Evolutionary conservation across 37 sponge, comb jelly and placozoan species (phyloP), one percentile per base, ranked within the genome.

Genomic region (Theonella swinhoei): DNA sequence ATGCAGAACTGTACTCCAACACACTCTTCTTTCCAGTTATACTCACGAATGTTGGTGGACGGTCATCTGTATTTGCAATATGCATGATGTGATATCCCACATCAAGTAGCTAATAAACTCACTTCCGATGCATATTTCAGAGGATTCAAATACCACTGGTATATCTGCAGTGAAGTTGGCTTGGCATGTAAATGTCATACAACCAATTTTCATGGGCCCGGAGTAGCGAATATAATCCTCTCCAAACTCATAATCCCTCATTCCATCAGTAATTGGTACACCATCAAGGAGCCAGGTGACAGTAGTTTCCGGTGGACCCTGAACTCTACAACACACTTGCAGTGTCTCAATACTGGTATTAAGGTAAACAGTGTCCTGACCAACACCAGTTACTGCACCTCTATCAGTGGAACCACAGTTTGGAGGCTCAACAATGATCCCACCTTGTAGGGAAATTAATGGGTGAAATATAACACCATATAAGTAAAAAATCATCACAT

Each of bases 51-150:
- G 2, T 40, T 0, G 80, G 80, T 26, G 80, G 68, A 4, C 14
- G 22, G 32, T 67, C 26, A 5, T 41, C 80, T 79, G 80, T 14
- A 40, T n/a, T n/a, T n/a, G n/a, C n/a, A n/a, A n/a, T n/a, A n/a
- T n/a, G n/a, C n/a, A n/a, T 35, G 24, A 8, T 11, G 36, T 36
- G 36, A 36, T 24, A 24, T 37, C 39, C 3, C 72, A 70, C 37
- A 36, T 24, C 8, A 17, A 20, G 26, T 25, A 24, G 14, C 42
- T 20, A 33, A 34, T 29, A 20, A 22, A 38, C 69, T 22, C 20
- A 79, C 80, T 42, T 68, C 80, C 47, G 68, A 41, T 22, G 22
- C 80, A 79, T 0, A 79, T 64, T 41, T 38, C 68, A 30, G 80
- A 32, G 23, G 42, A 33, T 34, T 77, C 78, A 1, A 14, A 17